Percentiles rank a stretch among this genome's conserved stretches.
Evolutionary conservation across 2,888 invertebrate species (phyloP).

Genomic region (Entomobrya multifasciata): DNA sequence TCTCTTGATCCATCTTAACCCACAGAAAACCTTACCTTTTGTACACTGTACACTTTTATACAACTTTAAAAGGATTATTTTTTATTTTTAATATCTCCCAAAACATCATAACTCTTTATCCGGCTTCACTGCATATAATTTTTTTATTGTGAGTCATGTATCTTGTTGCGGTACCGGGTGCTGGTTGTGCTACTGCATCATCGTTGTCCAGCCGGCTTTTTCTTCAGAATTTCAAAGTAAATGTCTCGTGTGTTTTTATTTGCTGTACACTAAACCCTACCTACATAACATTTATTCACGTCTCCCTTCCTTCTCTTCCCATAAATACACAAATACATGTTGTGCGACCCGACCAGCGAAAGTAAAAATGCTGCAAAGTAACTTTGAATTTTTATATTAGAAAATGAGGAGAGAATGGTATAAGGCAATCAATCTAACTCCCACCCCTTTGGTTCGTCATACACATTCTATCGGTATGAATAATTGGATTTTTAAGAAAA

Average conservation of each 20-base stretch:
- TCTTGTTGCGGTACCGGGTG: constrained; percentile 51
- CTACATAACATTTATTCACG: constrained; percentile 24
- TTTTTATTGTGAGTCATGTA: constrained; percentile 50
- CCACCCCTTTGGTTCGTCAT: constrained; percentile 62
- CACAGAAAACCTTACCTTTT: too few relatives aligned
- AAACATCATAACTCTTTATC: constrained; percentile 65
- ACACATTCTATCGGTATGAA: constrained; percentile 41
- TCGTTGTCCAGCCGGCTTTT: constrained; percentile 38
- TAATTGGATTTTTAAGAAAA: constrained; percentile 69
- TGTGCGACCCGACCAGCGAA: too few relatives aligned
- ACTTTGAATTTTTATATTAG: constrained; percentile 38
- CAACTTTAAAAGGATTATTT: constrained; percentile 23
- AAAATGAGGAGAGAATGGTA: too few relatives aligned
- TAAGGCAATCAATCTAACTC: constrained; percentile 71
- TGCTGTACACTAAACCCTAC: too few relatives aligned
- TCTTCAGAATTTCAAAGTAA: constrained; percentile 21
- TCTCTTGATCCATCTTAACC: neutral
- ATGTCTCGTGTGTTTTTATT: constrained; percentile 36
- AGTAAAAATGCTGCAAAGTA: too few relatives aligned
- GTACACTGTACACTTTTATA: constrained; percentile 34
- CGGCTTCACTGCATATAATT: constrained; percentile 24
- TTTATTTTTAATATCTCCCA: constrained; percentile 53
- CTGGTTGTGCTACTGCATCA: constrained; percentile 32
- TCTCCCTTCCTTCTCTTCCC: constrained; percentile 37
- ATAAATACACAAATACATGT: too few relatives aligned